Conservation (phyloP, 2,888 invertebrate genomes). For the Scaeva pyrastri region DNA sequence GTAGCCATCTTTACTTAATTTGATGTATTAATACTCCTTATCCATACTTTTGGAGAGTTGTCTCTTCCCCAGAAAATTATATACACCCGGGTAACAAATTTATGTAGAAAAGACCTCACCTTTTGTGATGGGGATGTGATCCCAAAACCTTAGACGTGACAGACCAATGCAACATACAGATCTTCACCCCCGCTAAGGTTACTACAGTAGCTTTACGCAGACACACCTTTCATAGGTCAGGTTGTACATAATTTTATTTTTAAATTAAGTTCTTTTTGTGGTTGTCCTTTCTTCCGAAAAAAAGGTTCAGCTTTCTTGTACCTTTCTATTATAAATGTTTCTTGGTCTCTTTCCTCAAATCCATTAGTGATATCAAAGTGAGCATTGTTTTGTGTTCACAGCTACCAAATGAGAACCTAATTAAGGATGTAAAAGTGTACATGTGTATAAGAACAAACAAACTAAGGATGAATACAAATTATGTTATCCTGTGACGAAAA, state of each 20-base stretch:
- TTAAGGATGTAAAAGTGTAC: conserved; percentile 65
- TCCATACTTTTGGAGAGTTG: too few species aligned
- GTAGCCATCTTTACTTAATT: too few species aligned
- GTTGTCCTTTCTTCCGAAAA: neutral
- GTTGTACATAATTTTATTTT: neutral
- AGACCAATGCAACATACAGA: too few species aligned
- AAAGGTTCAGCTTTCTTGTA: neutral
- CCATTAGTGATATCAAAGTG: conserved; percentile 34
- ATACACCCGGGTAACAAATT: too few species aligned
- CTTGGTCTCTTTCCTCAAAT: neutral
- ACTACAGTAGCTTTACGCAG: too few species aligned
- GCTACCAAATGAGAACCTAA: conserved; percentile 70
- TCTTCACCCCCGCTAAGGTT: too few species aligned
- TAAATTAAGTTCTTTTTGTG: neutral
- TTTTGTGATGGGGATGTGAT: too few species aligned
- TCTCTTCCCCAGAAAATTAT: too few species aligned
- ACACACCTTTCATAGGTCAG: too few species aligned
- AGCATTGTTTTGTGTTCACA: conserved; percentile 61
- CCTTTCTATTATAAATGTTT: neutral
- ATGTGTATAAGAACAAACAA: conserved; percentile 42
- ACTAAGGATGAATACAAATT: conserved; percentile 71
- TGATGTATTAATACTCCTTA: too few species aligned
- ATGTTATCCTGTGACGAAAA: conserved; percentile 40
- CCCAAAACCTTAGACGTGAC: too few species aligned
- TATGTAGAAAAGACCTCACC: too few species aligned